Conservation (phyloP, 1,140 invertebrate genomes). For the Drosophila punjabiensis region DNA sequence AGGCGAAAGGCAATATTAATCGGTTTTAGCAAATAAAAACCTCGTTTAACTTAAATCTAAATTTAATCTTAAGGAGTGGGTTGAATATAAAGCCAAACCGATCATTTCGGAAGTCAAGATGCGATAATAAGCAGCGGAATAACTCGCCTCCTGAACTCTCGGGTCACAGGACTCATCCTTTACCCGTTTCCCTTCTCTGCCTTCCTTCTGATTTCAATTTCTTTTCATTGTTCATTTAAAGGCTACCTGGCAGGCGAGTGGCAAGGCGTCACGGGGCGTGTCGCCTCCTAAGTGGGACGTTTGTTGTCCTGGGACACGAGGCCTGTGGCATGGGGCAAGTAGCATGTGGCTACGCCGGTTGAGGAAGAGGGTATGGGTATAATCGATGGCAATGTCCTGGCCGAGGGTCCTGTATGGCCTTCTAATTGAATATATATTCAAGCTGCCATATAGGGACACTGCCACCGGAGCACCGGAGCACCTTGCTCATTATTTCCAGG, state of each 20-base stretch:
- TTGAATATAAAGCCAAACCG: no score
- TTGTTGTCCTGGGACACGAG: conserved; percentile 42
- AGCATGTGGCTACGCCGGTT: neutral
- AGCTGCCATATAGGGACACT: conserved; percentile 10
- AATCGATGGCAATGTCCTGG: conserved; percentile 1
- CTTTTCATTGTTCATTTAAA: conserved; percentile 66
- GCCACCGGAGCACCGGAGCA: neutral
- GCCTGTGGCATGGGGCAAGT: conserved; percentile 1
- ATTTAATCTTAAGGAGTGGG: no score
- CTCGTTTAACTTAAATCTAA: no score
- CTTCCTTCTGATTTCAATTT: neutral
- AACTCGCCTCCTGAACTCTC: no score
- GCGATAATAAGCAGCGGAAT: neutral
- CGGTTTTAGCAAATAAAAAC: no score
- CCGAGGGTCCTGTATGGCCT: conserved; percentile 17
- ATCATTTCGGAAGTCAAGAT: neutral
- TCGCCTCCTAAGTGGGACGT: conserved; percentile 12
- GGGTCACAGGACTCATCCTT: neutral
- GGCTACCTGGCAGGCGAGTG: conserved; percentile 42
- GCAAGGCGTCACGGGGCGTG: conserved; percentile 11
- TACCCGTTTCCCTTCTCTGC: neutral
- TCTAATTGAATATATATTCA: conserved; percentile 71
- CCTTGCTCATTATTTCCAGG: conserved; percentile 5
- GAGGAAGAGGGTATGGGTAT: conserved; percentile 8
- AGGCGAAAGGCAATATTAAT: no score